phyloP scores from a whole-genome alignment of 2,888 invertebrate species.

The Drosophila emarginata region DNA sequence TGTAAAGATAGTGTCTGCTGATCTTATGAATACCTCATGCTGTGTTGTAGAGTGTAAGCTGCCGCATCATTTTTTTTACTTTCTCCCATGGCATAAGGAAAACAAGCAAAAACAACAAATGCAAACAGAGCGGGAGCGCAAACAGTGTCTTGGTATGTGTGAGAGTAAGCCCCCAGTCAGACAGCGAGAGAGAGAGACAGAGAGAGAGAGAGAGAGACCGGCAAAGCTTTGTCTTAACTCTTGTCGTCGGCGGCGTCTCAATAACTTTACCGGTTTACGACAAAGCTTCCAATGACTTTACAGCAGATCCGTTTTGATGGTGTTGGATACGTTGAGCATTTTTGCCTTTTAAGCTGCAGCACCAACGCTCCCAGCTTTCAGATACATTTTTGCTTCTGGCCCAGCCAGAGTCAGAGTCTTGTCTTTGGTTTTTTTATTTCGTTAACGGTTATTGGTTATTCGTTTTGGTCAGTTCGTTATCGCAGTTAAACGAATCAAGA shows the following conservation, averaged over 20 bases:
- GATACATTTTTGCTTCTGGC: slow-evolving; percentile 74
- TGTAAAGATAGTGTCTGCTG: neutral
- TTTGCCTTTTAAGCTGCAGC: slow-evolving; percentile 75
- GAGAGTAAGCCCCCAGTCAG: neutral
- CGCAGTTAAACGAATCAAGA: slow-evolving; percentile 65
- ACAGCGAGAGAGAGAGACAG: neutral
- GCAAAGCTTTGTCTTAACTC: slow-evolving; percentile 12
- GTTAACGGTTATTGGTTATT: slow-evolving; percentile 7
- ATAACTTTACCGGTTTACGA: slow-evolving; percentile 57
- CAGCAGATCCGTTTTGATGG: slow-evolving; percentile 66
- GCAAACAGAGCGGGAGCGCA: slow-evolving; percentile 17
- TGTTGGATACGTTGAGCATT: slow-evolving; percentile 42
- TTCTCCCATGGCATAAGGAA: slow-evolving; percentile 47
- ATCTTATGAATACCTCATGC: slow-evolving; percentile 40
- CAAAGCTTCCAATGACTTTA: slow-evolving; percentile 45
- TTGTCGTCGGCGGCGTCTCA: neutral
- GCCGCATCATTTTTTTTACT: slow-evolving; percentile 61
- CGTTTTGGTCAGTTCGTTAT: slow-evolving; percentile 57
- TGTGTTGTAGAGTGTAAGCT: slow-evolving; percentile 65
- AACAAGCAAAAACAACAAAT: neutral
- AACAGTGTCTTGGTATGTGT: slow-evolving; percentile 13
- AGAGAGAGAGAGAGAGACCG: slow-evolving; percentile 6
- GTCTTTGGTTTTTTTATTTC: slow-evolving; percentile 5
- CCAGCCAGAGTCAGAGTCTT: slow-evolving; percentile 68
- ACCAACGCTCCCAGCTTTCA: slow-evolving; percentile 74